phyloP scores from a whole-genome alignment of 2,888 invertebrate genomes.

The Mesochorus sp. region DNA sequence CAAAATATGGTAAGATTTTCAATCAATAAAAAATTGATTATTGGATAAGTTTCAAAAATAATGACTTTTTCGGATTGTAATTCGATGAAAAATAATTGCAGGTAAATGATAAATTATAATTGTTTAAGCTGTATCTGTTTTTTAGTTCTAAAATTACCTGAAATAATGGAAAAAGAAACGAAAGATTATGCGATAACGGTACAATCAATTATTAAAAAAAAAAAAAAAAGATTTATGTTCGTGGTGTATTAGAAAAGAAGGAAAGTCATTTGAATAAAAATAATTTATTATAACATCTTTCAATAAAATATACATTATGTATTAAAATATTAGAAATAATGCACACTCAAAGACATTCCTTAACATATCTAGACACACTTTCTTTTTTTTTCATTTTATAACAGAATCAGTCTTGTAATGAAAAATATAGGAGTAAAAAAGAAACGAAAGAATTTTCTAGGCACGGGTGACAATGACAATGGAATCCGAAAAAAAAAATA shows the following conservation, averaged over 20 bases:
- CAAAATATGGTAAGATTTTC: too few relatives aligned
- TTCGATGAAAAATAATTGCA: too few relatives aligned
- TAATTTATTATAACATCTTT: slow-evolving; percentile 36
- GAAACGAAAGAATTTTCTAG: slow-evolving; percentile 7
- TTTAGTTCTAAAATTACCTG: too few relatives aligned
- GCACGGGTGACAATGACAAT: not conserved
- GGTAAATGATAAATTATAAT: too few relatives aligned
- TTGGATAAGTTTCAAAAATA: too few relatives aligned
- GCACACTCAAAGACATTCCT: slow-evolving; percentile 18
- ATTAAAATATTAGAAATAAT: slow-evolving; percentile 40
- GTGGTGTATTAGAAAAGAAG: not conserved
- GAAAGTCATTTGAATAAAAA: not conserved
- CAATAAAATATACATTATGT: slow-evolving; percentile 22
- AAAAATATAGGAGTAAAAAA: slow-evolving; percentile 26
- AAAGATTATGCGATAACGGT: too few relatives aligned
- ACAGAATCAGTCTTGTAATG: slow-evolving; percentile 59
- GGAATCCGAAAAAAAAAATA: too few relatives aligned
- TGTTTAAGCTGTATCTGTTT: too few relatives aligned
- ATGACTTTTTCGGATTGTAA: too few relatives aligned
- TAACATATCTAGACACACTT: slow-evolving; percentile 26
- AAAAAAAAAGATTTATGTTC: not conserved
- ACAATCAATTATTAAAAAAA: not conserved
- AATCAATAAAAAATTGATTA: too few relatives aligned
- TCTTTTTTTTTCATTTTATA: slow-evolving; percentile 19
- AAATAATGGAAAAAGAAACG: too few relatives aligned